A percentile compares a stretch with the other conserved stretches of the same genome.
Conservation (phyloP, 1,140 invertebrate species). For the Zophobas atratus region DNA sequence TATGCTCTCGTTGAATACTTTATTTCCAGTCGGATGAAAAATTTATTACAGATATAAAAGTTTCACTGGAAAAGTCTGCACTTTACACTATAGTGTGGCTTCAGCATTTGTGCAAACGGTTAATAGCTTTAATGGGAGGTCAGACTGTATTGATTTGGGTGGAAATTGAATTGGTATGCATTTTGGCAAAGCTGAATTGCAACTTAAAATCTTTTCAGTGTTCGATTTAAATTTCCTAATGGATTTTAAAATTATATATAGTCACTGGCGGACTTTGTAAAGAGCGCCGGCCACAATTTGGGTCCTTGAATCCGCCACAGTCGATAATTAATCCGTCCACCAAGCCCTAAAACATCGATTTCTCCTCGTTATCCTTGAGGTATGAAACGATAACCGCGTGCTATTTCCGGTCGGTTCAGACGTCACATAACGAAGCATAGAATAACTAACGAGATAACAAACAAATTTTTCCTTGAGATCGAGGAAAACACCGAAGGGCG, state of each 20-base stretch:
- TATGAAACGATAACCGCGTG: not conserved
- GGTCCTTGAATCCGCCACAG: too few species aligned
- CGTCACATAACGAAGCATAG: slow-evolving; percentile 1
- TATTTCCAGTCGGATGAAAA: slow-evolving; percentile 9
- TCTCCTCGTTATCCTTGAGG: slow-evolving; percentile 6
- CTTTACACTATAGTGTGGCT: not conserved
- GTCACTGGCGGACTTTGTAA: too few species aligned
- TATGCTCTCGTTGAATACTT: slow-evolving; percentile 25
- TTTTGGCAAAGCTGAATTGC: not conserved
- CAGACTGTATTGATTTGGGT: not conserved
- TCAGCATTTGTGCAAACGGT: slow-evolving; percentile 5
- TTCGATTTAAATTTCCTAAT: too few species aligned
- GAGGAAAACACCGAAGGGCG: not conserved
- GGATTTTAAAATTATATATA: too few species aligned
- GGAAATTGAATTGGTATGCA: not conserved
- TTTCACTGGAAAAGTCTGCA: slow-evolving; percentile 7
- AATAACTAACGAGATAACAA: slow-evolving; percentile 20
- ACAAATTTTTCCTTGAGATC: slow-evolving; percentile 15
- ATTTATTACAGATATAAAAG: slow-evolving; percentile 1
- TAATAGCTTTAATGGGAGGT: slow-evolving; percentile 7
- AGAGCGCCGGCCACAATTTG: too few species aligned
- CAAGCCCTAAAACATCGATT: too few species aligned
- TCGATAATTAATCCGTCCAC: too few species aligned
- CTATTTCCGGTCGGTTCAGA: not conserved
- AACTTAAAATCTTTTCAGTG: too few species aligned